Base-by-base conservation (phyloP, 2,797 vertebrate species). In the Forpus xanthops region DNA sequence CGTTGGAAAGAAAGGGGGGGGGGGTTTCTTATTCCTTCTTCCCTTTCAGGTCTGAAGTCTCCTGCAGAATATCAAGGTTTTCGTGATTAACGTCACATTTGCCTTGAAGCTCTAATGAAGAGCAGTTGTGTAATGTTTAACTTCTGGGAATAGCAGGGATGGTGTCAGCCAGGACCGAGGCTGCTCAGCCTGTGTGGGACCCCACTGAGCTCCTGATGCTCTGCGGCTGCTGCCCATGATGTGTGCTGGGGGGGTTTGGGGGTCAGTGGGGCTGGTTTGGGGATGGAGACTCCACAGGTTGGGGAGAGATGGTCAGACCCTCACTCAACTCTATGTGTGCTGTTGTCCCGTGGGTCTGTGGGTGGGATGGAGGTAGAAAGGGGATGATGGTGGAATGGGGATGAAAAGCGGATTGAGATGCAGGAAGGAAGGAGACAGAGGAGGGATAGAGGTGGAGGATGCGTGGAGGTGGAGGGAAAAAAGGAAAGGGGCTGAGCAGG, bases 61-160 rank as follows among this genome's bases (percentile, higher is more conserved):
- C 97, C 95, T 73, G 95, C 83, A n/a, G 97, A 96, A 97, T 96
- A 97, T 91, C 97, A 97, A 97, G 97, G 96, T 97, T 97, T 80
- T 95, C 28, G 24, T 94, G 97, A 97, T 96, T 95, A 97, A 87
- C 84, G 62, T 86, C 94, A 83, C 94, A 28, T 86, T 90, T 64
- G 93, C 95, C 96, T 97, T 60, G 95, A 91, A 96, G 97, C 96
- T 65, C 91, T 94, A 77, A 96, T 39, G 94, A 95, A 97, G 97
- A 42, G 52, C 90, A 78, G 86, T 90, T 93, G 91, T 82, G 85
- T 41, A 93, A 67, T 27, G 31, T 80, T 39, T 3, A 55, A 44
- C 80, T 95, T 80, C 18, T 52, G 79, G 90, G 89, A 42, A 68
- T 44, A 78, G 83, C 55, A 18, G 91, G 79, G 83, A 73, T 0